phyloP scores from a whole-genome alignment of 2,797 vertebrate species.

The Clarias platycephalus region DNA sequence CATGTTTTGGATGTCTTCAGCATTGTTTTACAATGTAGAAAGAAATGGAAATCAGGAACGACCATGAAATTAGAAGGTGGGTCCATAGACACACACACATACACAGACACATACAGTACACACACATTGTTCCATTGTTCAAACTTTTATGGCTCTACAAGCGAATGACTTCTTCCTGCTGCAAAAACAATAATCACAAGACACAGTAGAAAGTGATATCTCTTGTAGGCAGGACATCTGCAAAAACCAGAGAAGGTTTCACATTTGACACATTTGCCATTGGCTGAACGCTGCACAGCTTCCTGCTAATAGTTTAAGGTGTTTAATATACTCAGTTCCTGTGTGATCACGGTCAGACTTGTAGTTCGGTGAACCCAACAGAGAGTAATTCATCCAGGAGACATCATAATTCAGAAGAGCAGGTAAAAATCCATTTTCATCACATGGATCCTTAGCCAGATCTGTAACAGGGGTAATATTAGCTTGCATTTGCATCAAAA shows the following conservation, averaged over 20 bases:
- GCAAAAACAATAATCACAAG: background rate
- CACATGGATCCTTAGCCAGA: background rate
- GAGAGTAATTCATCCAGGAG: background rate
- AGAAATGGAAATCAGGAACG: too few species aligned
- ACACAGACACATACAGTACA: too few species aligned
- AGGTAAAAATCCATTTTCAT: conserved; percentile 10
- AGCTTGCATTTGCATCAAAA: background rate
- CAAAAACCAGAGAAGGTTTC: background rate
- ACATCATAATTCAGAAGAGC: background rate
- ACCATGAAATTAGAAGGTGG: too few species aligned
- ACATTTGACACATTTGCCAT: background rate
- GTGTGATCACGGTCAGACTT: conserved; percentile 20
- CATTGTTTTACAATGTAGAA: too few species aligned
- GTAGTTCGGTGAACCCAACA: background rate
- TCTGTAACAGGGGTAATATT: background rate
- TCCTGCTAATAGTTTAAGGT: conserved; percentile 42
- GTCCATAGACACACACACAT: too few species aligned
- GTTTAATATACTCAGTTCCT: conserved; percentile 51
- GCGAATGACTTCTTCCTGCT: background rate
- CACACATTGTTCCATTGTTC: background rate
- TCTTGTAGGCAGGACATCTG: background rate
- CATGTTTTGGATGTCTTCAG: too few species aligned
- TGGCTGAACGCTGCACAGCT: conserved; percentile 5
- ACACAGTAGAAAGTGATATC: background rate
- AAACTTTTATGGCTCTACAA: background rate